Conservation (phyloP, 1,140 invertebrate species). For the Mesaphorura yosii region DNA sequence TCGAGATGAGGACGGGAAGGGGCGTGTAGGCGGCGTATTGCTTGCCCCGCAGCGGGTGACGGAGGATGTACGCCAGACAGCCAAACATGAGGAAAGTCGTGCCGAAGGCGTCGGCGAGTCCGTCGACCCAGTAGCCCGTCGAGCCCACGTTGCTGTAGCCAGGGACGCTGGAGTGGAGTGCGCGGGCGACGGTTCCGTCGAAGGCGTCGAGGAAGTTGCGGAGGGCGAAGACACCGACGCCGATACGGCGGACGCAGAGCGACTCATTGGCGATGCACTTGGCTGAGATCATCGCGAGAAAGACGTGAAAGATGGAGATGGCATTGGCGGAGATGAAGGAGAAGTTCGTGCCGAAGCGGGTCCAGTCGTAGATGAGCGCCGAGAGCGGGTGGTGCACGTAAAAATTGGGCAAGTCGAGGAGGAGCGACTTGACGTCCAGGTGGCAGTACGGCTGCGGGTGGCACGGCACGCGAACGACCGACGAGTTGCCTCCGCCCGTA, state of each 20-base stretch:
- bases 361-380: background rate
- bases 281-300: slow-evolving; percentile 54
- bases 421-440: slow-evolving; percentile 59
- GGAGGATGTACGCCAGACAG: slow-evolving; percentile 49
- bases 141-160: background rate
- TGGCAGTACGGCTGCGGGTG: slow-evolving; percentile 55
- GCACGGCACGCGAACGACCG: background rate
- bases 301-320: slow-evolving; percentile 60
- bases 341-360: slow-evolving; percentile 1
- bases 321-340: slow-evolving; percentile 59
- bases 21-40: background rate
- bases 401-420: slow-evolving; percentile 62
- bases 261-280: slow-evolving; percentile 56
- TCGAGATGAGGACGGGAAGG: background rate
- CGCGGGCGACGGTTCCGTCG: slow-evolving; percentile 63
- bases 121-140: slow-evolving; percentile 58
- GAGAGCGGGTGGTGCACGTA: slow-evolving; percentile 54
- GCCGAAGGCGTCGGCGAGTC: slow-evolving; percentile 59
- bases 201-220: slow-evolving; percentile 65
- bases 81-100: slow-evolving; percentile 54
- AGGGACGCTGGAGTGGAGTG: slow-evolving; percentile 41
- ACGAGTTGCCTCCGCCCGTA: background rate
- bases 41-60: background rate
- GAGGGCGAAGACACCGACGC: slow-evolving; percentile 58
- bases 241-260: slow-evolving; percentile 51